These are phyloP conservation scores for Balearica regulorum DNA, from an alignment of 2,797 vertebrate genomes.

Conservation along the genomic window DNA sequence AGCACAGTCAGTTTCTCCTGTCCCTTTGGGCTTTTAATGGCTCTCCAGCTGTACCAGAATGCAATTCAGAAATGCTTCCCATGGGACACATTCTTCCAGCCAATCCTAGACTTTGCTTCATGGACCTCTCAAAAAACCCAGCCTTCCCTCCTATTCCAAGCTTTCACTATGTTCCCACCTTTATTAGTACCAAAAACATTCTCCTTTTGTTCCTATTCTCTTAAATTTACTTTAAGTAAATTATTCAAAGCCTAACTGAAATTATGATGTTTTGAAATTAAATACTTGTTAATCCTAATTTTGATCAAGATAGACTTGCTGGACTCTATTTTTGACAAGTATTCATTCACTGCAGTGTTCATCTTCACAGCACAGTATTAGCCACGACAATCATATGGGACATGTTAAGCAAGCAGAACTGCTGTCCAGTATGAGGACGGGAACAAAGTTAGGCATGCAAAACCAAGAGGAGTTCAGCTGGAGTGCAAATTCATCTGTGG, in stretches of 20 bases:
- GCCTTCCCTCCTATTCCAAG: not conserved
- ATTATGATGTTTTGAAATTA: not conserved
- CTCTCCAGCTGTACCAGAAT: not conserved
- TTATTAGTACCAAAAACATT: not conserved
- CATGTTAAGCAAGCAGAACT: not conserved
- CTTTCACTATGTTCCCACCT: not conserved
- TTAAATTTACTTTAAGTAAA: not conserved
- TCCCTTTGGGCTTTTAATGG: not conserved
- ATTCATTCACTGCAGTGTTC: not conserved
- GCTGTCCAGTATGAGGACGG: not conserved
- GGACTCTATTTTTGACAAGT: not conserved
- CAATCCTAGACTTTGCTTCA: not conserved
- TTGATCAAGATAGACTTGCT: not conserved
- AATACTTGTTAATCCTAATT: not conserved
- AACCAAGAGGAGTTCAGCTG: not conserved
- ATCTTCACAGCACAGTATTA: not conserved
- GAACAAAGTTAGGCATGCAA: not conserved
- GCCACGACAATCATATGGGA: rapidly evolving
- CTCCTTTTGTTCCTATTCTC: not conserved
- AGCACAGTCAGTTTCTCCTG: not conserved
- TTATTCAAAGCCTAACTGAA: not conserved
- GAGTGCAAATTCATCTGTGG: not conserved
- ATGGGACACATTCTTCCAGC: not conserved
- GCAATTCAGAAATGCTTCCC: not conserved
- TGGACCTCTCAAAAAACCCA: not conserved